phyloP scores from a whole-genome alignment of 2,797 vertebrate species.

The Chelon labrosus region DNA sequence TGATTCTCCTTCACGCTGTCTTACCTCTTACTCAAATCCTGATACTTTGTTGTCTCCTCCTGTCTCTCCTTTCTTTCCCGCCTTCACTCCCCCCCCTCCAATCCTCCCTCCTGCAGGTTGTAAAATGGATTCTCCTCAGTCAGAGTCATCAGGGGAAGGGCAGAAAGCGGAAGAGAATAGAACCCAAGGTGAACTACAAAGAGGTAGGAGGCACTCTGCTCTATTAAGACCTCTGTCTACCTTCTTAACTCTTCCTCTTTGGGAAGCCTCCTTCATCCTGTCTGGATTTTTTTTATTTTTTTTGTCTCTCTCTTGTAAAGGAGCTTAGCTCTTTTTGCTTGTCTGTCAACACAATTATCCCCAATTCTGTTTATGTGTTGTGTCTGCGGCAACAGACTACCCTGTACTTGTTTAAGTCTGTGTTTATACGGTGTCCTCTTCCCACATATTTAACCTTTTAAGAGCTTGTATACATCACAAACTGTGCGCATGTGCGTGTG shows the following conservation, averaged over 20 bases:
- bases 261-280: slow-evolving; percentile 18
- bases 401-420: slow-evolving; percentile 63
- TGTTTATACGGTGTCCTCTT: slow-evolving; percentile 60
- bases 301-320: not conserved
- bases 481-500: slow-evolving; percentile 36
- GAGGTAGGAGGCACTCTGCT: slow-evolving; percentile 87
- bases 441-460: slow-evolving; percentile 72
- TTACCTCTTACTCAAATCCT: slow-evolving; percentile 43
- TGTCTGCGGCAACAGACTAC: slow-evolving; percentile 52
- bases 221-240: slow-evolving; percentile 59
- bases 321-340: slow-evolving; percentile 41
- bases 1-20: slow-evolving; percentile 19
- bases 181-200: slow-evolving; percentile 86
- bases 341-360: slow-evolving; percentile 51
- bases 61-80: slow-evolving; percentile 56
- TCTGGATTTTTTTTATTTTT: not conserved
- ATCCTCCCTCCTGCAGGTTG: slow-evolving; percentile 85
- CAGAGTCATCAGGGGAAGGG: slow-evolving; percentile 86
- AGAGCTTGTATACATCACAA: slow-evolving; percentile 75
- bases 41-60: slow-evolving; percentile 43
- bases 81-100: slow-evolving; percentile 33
- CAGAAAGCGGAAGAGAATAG: slow-evolving; percentile 87
- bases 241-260: slow-evolving; percentile 22
- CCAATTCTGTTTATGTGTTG: slow-evolving; percentile 62
- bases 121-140: slow-evolving; percentile 92